Conservation (phyloP, 2,888 invertebrate genomes). For the Poecilus cupreus region DNA sequence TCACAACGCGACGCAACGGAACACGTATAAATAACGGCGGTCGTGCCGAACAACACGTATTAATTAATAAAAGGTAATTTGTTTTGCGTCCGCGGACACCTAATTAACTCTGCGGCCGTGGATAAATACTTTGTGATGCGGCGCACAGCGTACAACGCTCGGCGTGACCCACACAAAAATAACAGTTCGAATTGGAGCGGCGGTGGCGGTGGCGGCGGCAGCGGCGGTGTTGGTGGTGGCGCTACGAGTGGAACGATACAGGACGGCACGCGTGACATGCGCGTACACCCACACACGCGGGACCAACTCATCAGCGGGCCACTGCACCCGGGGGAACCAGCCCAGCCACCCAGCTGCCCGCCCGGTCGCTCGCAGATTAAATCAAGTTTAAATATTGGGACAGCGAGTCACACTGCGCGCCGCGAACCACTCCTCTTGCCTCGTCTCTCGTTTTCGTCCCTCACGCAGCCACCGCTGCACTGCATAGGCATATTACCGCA, state of each 20-base stretch:
- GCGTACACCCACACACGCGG: slow-evolving; percentile 39
- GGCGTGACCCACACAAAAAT: slow-evolving; percentile 42
- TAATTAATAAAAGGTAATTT: slow-evolving; percentile 60
- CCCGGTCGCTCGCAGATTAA: slow-evolving; percentile 52
- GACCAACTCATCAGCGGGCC: slow-evolving; percentile 55
- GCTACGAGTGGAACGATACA: slow-evolving; percentile 13
- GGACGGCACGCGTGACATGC: slow-evolving; percentile 25
- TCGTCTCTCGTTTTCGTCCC: too few species aligned
- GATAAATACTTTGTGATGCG: slow-evolving; percentile 57
- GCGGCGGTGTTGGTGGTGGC: too few species aligned
- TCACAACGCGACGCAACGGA: slow-evolving; percentile 23
- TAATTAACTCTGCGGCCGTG: slow-evolving; percentile 57
- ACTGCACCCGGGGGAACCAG: slow-evolving; percentile 49
- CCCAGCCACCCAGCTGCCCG: not conserved
- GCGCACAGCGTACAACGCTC: slow-evolving; percentile 31
- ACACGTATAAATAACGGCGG: slow-evolving; percentile 53
- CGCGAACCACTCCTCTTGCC: too few species aligned
- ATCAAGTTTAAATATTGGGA: slow-evolving; percentile 56
- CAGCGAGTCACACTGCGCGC: slow-evolving; percentile 19
- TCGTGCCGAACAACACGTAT: slow-evolving; percentile 56
- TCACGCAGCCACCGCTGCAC: too few species aligned
- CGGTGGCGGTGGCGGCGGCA: too few species aligned
- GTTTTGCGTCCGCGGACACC: slow-evolving; percentile 59
- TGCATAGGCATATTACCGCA: too few species aligned
- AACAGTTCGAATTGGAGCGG: slow-evolving; percentile 37